Percentiles rank a stretch among this genome's conserved stretches.
Conservation (phyloP, 2,113 vertebrate species). For the Mus pahari region DNA sequence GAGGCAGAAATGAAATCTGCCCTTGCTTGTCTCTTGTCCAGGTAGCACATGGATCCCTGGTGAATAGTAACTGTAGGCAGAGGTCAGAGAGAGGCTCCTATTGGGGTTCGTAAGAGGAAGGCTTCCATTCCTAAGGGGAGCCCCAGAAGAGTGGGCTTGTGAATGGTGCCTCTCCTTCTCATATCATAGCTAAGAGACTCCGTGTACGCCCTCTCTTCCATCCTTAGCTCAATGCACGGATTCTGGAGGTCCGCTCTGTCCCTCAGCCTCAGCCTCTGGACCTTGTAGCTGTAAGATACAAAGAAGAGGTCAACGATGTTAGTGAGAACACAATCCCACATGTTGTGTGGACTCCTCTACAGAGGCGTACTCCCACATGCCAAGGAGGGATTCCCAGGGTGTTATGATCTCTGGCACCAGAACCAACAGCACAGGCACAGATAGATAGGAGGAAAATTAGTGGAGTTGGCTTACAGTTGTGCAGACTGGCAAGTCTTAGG, state of each 20-base stretch:
- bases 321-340: not conserved
- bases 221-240: not conserved
- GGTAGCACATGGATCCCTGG: not conserved
- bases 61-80: rapidly evolving
- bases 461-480: not conserved
- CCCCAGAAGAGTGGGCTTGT: rapidly evolving
- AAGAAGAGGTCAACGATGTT: not conserved
- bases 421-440: not conserved
- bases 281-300: not conserved
- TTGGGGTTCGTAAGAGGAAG: not conserved
- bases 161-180: not conserved
- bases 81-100: not conserved
- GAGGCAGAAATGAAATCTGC: not conserved
- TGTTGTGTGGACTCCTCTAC: not conserved
- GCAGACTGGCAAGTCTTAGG: not conserved
- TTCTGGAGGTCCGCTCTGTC: not conserved
- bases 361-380: not conserved
- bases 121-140: not conserved
- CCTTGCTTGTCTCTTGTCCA: not conserved
- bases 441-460: not conserved
- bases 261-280: not conserved
- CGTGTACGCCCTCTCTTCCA: not conserved
- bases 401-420: not conserved
- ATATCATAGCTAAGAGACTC: not conserved
- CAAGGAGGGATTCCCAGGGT: not conserved